Conservation (phyloP, 2,113 vertebrate genomes). For the Colinus virginianus region DNA sequence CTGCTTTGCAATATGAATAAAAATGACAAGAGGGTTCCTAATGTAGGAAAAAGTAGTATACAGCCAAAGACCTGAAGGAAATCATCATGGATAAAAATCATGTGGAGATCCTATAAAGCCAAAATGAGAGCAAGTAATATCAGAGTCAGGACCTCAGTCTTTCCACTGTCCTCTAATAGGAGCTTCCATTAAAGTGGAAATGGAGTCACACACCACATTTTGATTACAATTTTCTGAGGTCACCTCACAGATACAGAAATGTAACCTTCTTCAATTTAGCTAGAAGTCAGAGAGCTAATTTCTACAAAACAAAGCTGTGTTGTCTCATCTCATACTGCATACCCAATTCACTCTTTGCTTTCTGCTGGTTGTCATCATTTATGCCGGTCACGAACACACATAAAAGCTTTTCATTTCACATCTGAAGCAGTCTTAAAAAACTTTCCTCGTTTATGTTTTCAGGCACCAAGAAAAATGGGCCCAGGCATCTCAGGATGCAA, state of each 20-base stretch:
- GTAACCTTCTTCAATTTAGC: background rate
- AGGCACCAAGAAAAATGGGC: background rate
- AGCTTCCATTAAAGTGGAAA: background rate
- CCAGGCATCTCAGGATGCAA: background rate
- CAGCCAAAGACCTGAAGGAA: background rate
- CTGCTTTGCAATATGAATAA: background rate
- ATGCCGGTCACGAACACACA: background rate
- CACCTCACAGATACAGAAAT: background rate
- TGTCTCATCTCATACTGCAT: background rate
- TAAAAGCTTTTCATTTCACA: background rate
- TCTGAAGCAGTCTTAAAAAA: slow-evolving; percentile 3
- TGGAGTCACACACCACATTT: background rate
- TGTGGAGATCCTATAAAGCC: background rate
- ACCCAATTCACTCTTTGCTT: accelerated
- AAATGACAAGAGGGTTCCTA: background rate
- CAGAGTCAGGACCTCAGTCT: background rate
- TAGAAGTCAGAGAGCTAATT: background rate
- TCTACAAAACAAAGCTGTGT: background rate
- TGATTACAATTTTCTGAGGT: background rate
- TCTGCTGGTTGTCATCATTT: background rate
- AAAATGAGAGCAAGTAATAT: background rate
- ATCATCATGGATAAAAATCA: background rate
- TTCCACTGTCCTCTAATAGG: background rate
- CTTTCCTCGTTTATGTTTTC: background rate
- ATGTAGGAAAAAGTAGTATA: background rate